These are phyloP conservation scores for Channa striata DNA, from an alignment of 2,797 vertebrate genomes.

Conservation along the genomic window DNA sequence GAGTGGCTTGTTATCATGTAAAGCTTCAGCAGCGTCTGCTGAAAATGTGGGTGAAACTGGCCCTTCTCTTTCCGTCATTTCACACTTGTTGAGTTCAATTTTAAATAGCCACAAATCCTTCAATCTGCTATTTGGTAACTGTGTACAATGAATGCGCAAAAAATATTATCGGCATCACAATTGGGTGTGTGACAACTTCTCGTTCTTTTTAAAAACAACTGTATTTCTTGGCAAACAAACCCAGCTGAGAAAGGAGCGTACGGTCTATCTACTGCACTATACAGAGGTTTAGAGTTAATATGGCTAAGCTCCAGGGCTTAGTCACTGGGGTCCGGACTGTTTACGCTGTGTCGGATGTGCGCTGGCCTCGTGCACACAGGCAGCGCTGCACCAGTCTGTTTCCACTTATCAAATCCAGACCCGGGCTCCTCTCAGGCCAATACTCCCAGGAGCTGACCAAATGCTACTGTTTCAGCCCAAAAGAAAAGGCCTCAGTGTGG, in stretches of 20 bases:
- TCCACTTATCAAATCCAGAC: constrained; percentile 90
- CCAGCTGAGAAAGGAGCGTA: constrained; percentile 51
- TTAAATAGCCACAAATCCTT: neutral
- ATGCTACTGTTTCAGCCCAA: constrained; percentile 76
- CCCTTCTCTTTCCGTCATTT: neutral
- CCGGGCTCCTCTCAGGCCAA: constrained; percentile 79
- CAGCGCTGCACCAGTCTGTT: constrained; percentile 80
- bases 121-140: constrained; percentile 5
- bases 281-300: constrained; percentile 59
- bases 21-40: constrained; percentile 42
- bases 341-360: constrained; percentile 84
- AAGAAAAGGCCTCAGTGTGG: constrained; percentile 61
- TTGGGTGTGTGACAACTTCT: constrained; percentile 11
- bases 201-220: constrained; percentile 52
- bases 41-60: constrained; percentile 29
- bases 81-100: neutral
- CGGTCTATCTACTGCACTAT: constrained; percentile 63
- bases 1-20: constrained; percentile 41
- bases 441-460: constrained; percentile 74
- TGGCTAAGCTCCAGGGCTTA: constrained; percentile 71
- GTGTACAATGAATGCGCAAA: neutral
- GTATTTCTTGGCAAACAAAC: constrained; percentile 40
- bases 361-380: constrained; percentile 77
- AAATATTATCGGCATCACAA: constrained; percentile 8
- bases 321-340: constrained; percentile 64